Base-by-base conservation (phyloP, 1,140 invertebrate genomes). In the Frieseomelitta varia region DNA sequence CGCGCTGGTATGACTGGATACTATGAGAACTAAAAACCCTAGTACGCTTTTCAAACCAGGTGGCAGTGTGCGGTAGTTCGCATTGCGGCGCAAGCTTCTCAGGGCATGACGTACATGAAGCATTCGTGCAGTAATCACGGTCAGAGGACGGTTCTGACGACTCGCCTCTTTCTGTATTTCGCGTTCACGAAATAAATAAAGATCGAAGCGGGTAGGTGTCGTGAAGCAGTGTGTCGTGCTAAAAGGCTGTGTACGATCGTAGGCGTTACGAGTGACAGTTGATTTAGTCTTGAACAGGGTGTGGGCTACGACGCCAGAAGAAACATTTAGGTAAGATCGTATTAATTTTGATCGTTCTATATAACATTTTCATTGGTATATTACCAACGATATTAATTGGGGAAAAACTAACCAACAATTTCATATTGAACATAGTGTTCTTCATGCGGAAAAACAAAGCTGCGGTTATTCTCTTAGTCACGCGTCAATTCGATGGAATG, bases 51-150 rank as follows among this genome's bases (percentile, higher is more conserved):
- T 19, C 10, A 74, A 65, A 72, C 65, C 56, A 84, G 53, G 58
- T 72, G 78, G 55, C 55, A 55, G 55, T 63, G 69, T 63, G 30
- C 77, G 30, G 61, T 51, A 39, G 68, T 74, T 61, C 75, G 72
- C 74, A 47, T 39, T 72, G 85, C 75, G 83, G 83, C 87, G 85
- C 90, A 88, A 73, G 79, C 67, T 84, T 84, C 73, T 79, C 78
- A 58, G 79, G 81, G 71, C 77, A 75, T 87, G 90, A 90, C 90
- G 90, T 91, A 87, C 79, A 79, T 73, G 82, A 68, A 69, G 84
- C 85, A 87, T 80, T 85, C 82, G 82, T 81, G 79, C 79, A 90
- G 90, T 91, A 87, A 91, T 87, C 90, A 90, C 85, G 84, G 87
- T 82, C 85, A 39, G 84, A 85, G 75, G 73, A 85, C 63, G 80